These are phyloP conservation scores for Cygnus atratus DNA, from an alignment of 2,113 vertebrate species.

Conservation along the genomic window DNA sequence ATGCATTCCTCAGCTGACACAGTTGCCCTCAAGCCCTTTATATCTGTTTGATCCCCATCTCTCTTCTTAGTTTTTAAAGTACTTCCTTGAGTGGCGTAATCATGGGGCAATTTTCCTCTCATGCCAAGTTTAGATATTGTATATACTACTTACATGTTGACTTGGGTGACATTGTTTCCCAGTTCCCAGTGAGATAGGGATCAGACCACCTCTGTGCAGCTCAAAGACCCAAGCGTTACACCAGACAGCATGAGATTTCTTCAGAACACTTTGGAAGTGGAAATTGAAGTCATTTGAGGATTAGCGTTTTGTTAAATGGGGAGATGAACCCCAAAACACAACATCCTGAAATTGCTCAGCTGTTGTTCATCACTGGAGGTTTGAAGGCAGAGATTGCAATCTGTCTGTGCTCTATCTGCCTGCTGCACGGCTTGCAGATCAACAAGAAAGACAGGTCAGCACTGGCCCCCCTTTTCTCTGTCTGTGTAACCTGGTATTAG, in stretches of 20 bases:
- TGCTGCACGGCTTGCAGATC: background rate
- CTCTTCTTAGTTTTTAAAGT: slow-evolving; percentile 45
- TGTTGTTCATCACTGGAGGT: slow-evolving; percentile 30
- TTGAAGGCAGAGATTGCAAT: slow-evolving; percentile 53
- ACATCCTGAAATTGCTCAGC: slow-evolving; percentile 50
- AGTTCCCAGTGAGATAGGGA: slow-evolving; percentile 57
- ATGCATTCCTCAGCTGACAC: slow-evolving; percentile 52
- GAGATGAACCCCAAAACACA: slow-evolving; percentile 60
- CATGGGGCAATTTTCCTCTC: slow-evolving; percentile 56
- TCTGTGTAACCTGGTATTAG: slow-evolving; percentile 64
- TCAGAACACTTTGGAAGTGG: slow-evolving; percentile 56
- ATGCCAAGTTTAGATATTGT: slow-evolving; percentile 62
- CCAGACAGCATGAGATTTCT: slow-evolving; percentile 41
- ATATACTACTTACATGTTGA: slow-evolving; percentile 44
- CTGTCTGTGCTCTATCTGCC: background rate
- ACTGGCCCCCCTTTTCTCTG: slow-evolving; percentile 52
- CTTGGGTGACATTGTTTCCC: slow-evolving; percentile 65
- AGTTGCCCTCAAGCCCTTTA: slow-evolving; percentile 35
- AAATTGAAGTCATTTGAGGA: slow-evolving; percentile 68
- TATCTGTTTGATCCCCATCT: slow-evolving; percentile 63
- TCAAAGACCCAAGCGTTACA: slow-evolving; percentile 40
- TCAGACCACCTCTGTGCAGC: slow-evolving; percentile 64
- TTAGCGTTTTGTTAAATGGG: slow-evolving; percentile 55
- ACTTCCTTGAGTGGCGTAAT: slow-evolving; percentile 68
- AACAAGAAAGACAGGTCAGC: slow-evolving; percentile 51